Conservation (phyloP, 2,888 invertebrate species). For the Mechanitis mazaeus region DNA sequence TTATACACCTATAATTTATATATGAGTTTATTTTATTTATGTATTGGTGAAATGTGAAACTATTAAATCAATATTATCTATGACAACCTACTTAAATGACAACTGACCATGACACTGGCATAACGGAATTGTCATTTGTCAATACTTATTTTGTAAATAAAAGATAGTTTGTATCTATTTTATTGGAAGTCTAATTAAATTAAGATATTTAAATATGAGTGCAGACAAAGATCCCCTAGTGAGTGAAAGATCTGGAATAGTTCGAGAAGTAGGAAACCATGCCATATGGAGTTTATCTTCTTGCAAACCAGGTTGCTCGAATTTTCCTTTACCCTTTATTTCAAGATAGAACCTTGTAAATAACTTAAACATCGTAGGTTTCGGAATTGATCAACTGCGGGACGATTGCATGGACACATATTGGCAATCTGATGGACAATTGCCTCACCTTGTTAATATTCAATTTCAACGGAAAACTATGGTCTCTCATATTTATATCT, state of each 20-base stretch:
- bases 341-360: neutral
- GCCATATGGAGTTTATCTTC: constrained; percentile 99
- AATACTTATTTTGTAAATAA: neutral
- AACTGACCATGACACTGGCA: neutral
- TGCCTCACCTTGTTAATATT: constrained; percentile 98
- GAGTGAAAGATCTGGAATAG: constrained; percentile 69
- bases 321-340: neutral
- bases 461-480: constrained; percentile 97
- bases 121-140: neutral
- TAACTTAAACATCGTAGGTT: constrained; percentile 77
- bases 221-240: constrained; percentile 68
- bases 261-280: constrained; percentile 89
- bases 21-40: too few species aligned
- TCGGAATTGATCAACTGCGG: constrained; percentile 97
- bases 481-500: constrained; percentile 96
- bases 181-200: neutral
- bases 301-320: constrained; percentile 91
- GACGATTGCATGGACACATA: constrained; percentile 98
- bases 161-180: neutral
- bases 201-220: constrained; percentile 40
- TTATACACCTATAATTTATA: too few species aligned
- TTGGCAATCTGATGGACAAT: constrained; percentile 99
- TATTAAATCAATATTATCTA: neutral
- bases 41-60: too few species aligned
- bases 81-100: neutral